A percentile compares a stretch with the other conserved stretches of the same genome.
Conservation (phyloP, 1,140 invertebrate genomes). For the silkworm (Bombyx mori) region ASM3026992v2 NC_085114.1:15848001-15848500, state of each 20-base stretch:
- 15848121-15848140: conserved; percentile 68
- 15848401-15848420: conserved; percentile 12
- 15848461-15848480: conserved; percentile 84
- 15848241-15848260: too few species aligned
- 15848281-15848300: too few species aligned
- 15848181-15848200: too few species aligned
- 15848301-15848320: too few species aligned
- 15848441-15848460: conserved; percentile 90
- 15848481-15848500: conserved; percentile 87
- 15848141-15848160: neutral
- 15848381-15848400: too few species aligned
- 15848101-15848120: conserved; percentile 77
- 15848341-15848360: too few species aligned
- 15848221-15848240: too few species aligned
- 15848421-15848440: conserved; percentile 94
- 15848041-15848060: conserved; percentile 82
- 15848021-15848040: conserved; percentile 86
- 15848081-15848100: conserved; percentile 86
- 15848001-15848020: conserved; percentile 91
- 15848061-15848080: conserved; percentile 86
- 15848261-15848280: too few species aligned
- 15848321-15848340: too few species aligned
- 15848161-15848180: too few species aligned
- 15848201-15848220: too few species aligned
- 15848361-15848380: too few species aligned